Evolutionary conservation across 1,140 invertebrate species (phyloP).

Genomic region (Pemphigus obesinymphae): DNA sequence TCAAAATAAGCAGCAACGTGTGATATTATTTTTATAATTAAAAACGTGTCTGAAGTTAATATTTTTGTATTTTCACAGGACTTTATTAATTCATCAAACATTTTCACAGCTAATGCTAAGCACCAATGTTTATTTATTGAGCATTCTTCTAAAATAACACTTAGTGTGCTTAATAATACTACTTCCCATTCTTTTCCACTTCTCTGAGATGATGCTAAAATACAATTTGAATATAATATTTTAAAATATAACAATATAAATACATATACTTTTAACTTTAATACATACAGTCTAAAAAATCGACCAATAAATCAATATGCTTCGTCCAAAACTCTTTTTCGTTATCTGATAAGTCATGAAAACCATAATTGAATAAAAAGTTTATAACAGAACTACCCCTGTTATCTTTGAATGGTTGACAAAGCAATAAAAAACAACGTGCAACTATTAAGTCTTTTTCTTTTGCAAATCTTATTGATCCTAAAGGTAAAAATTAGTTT

Average conservation of each 20-base stretch:
- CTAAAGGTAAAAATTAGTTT: not conserved
- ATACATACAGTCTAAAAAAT: constrained; percentile 8
- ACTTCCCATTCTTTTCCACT: constrained; percentile 19
- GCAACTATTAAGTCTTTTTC: not conserved
- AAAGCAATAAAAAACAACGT: not conserved
- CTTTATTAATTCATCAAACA: constrained; percentile 13
- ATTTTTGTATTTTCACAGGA: not conserved
- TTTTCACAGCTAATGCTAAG: not conserved
- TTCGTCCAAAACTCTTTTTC: constrained; percentile 31
- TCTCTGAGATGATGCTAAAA: not conserved
- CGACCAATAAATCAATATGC: not conserved
- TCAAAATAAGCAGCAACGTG: constrained; percentile 10
- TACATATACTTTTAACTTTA: not conserved
- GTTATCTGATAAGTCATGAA: constrained; percentile 13
- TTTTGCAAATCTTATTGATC: constrained; percentile 6
- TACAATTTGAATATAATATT: not conserved
- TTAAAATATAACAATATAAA: not conserved
- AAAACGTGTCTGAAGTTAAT: not conserved
- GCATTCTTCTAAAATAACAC: not conserved
- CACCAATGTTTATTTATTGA: constrained; percentile 12
- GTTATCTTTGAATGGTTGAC: constrained; percentile 25
- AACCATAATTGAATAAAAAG: constrained; percentile 27
- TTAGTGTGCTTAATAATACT: constrained; percentile 9
- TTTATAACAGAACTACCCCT: constrained; percentile 13
- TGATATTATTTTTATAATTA: constrained; percentile 23